Conservation (phyloP, 2,797 vertebrate genomes). For the Pseudopleuronectes americanus region DNA sequence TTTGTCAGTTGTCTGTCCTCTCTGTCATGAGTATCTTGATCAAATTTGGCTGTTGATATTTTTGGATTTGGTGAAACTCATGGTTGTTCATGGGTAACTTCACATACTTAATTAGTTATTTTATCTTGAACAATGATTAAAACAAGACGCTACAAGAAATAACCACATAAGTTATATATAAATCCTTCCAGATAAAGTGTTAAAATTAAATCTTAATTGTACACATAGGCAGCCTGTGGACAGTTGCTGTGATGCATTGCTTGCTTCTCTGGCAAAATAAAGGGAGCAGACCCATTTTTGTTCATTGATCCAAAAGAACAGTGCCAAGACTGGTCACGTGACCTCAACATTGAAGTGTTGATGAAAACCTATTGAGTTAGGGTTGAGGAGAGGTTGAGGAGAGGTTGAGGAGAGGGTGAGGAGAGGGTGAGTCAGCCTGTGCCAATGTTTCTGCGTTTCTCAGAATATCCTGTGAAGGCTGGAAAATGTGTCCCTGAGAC, state of each 20-base stretch:
- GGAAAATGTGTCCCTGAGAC: slow-evolving; percentile 19
- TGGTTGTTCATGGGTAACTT: too few species aligned
- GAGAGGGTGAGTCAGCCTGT: slow-evolving; percentile 26
- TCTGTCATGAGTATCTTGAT: too few species aligned
- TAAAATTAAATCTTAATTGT: not conserved
- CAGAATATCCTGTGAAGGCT: slow-evolving; percentile 49
- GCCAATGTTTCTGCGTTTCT: slow-evolving; percentile 46
- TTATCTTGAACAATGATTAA: too few species aligned
- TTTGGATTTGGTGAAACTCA: too few species aligned
- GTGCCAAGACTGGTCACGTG: slow-evolving; percentile 36
- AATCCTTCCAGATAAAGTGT: not conserved
- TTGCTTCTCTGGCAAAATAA: slow-evolving; percentile 32
- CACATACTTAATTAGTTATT: too few species aligned
- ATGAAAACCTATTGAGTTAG: slow-evolving; percentile 58
- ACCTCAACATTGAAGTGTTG: slow-evolving; percentile 40
- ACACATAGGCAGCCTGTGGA: not conserved
- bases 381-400: slow-evolving; percentile 34
- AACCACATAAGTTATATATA: not conserved
- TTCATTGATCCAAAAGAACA: slow-evolving; percentile 44
- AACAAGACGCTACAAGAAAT: too few species aligned
- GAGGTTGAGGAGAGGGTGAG: slow-evolving; percentile 38
- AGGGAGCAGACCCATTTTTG: slow-evolving; percentile 27
- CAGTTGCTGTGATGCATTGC: slow-evolving; percentile 7
- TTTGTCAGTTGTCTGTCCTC: too few species aligned
- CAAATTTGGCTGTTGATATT: too few species aligned